phyloP scores from a whole-genome alignment of 2,797 vertebrate genomes.

The Xenentodon cancila region DNA sequence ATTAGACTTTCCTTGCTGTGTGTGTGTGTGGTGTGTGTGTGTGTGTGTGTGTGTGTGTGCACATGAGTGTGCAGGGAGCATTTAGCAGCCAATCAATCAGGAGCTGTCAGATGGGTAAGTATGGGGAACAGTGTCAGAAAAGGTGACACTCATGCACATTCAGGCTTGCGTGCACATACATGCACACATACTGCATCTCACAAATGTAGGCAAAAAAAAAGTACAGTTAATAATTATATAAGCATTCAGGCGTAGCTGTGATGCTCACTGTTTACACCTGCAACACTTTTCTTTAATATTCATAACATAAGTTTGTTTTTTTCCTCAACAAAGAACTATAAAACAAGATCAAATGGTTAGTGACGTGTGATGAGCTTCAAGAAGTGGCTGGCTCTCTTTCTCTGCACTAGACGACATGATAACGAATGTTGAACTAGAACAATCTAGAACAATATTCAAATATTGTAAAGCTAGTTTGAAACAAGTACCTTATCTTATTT shows the following conservation, averaged over 20 bases:
- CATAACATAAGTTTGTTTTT: neutral
- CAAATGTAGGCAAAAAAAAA: neutral
- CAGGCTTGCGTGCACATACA: neutral
- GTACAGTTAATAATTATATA: constrained; percentile 6
- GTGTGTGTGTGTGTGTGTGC: constrained; percentile 57
- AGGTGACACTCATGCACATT: constrained; percentile 45
- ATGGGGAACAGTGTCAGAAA: constrained; percentile 68
- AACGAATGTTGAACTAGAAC: too few species aligned
- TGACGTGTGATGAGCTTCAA: neutral
- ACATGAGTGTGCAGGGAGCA: constrained; percentile 54
- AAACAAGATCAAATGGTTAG: neutral
- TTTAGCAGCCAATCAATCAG: constrained; percentile 76
- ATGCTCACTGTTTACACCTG: neutral
- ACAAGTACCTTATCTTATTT: too few species aligned
- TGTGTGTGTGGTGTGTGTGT: constrained; percentile 57
- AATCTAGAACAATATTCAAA: too few species aligned
- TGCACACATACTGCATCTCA: neutral
- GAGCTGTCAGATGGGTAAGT: constrained; percentile 67
- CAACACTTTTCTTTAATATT: neutral
- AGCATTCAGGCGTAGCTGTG: neutral
- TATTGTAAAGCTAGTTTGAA: too few species aligned
- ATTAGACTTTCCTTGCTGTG: constrained; percentile 58
- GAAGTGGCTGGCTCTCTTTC: neutral
- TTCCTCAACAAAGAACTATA: neutral
- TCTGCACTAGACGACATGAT: too few species aligned